Evolutionary conservation across 2,113 vertebrate genomes (phyloP).

Genomic region (Psophia crepitans): DNA sequence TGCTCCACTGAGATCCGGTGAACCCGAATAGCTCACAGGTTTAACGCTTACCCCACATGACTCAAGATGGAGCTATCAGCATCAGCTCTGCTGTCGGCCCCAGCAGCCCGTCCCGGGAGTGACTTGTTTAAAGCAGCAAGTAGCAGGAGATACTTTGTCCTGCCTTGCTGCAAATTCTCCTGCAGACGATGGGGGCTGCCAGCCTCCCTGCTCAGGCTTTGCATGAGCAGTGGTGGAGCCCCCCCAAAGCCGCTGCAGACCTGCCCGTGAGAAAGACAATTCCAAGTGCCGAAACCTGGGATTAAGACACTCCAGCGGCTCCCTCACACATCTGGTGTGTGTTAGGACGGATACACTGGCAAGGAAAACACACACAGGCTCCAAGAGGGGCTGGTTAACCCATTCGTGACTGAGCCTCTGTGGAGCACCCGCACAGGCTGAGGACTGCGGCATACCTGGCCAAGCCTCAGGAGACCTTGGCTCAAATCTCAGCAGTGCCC

Average conservation of each 20-base stretch:
- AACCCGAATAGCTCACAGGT: background rate
- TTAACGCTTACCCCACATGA: fast-evolving
- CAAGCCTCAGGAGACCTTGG: background rate
- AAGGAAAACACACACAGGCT: constrained; percentile 23
- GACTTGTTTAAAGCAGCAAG: background rate
- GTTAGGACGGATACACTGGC: constrained; percentile 42
- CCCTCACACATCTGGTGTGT: constrained; percentile 61
- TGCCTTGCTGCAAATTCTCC: background rate
- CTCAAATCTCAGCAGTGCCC: background rate
- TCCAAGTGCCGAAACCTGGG: constrained; percentile 19
- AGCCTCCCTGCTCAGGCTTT: background rate
- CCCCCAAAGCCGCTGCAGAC: background rate
- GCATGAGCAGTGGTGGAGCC: background rate
- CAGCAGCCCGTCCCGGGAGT: background rate
- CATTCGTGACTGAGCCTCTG: background rate
- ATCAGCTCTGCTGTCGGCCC: background rate
- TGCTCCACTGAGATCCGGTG: background rate
- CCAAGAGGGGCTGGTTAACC: constrained; percentile 45
- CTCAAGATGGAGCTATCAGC: background rate
- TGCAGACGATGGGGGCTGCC: background rate
- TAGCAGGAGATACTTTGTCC: background rate
- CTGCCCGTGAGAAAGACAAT: background rate
- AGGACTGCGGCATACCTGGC: background rate
- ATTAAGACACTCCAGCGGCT: constrained; percentile 47
- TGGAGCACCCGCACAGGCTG: background rate